These are phyloP conservation scores for Leptodactylus fuscus DNA, from an alignment of 2,113 vertebrate genomes.

Conservation along the genomic window DNA sequence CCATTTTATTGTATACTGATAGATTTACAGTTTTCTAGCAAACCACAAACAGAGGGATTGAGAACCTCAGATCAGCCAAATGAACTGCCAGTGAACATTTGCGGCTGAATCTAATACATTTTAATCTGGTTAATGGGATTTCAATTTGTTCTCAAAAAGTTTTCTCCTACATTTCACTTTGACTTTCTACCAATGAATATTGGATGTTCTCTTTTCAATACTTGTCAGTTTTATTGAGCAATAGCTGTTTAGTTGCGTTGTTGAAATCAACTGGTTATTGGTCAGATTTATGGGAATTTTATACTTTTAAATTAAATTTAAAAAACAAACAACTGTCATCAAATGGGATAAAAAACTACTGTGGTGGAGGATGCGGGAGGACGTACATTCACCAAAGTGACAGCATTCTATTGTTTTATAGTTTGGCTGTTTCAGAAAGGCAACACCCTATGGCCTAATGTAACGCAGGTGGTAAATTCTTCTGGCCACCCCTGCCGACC, in stretches of 20 bases:
- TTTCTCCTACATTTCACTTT: slow-evolving; percentile 26
- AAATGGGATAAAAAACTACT: no score
- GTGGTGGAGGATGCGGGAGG: no score
- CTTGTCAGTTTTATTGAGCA: background rate
- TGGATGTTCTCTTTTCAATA: background rate
- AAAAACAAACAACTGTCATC: background rate
- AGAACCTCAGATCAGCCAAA: slow-evolving; percentile 24
- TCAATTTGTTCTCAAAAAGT: background rate
- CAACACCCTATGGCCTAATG: no score
- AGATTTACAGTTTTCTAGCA: slow-evolving; percentile 42
- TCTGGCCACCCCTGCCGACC: no score
- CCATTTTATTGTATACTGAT: slow-evolving; percentile 44
- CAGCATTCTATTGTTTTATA: background rate
- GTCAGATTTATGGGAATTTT: background rate
- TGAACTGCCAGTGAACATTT: slow-evolving; percentile 38
- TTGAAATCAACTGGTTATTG: slow-evolving; percentile 15
- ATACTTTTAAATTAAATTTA: background rate
- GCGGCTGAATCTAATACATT: slow-evolving; percentile 22
- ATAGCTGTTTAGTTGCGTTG: background rate
- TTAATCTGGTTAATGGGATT: slow-evolving; percentile 53
- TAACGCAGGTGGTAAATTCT: no score
- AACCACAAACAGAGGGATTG: slow-evolving; percentile 51
- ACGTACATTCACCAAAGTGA: background rate
- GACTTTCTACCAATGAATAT: slow-evolving; percentile 23
- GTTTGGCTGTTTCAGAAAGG: no score